phyloP scores from a whole-genome alignment of 2,797 vertebrate species.

The Pelochelys cantorii region DNA sequence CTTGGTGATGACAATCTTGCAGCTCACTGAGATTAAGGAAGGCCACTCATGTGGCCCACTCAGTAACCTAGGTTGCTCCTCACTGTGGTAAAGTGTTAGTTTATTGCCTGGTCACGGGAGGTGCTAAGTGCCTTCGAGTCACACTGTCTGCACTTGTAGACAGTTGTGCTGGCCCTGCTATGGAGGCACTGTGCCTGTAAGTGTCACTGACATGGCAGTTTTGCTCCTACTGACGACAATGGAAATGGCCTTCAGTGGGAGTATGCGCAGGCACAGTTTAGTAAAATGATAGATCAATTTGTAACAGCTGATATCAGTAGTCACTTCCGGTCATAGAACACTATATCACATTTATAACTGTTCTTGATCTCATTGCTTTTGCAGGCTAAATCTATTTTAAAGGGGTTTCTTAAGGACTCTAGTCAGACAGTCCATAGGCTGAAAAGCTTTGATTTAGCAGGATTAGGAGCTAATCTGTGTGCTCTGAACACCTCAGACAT shows the following conservation, averaged over 20 bases:
- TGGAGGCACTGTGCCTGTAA: background rate
- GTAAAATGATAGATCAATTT: background rate
- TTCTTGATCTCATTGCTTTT: slow-evolving; percentile 36
- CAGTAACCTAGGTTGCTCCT: no score
- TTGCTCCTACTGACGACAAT: slow-evolving; percentile 28
- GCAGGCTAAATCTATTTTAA: slow-evolving; percentile 80
- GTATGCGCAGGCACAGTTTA: background rate
- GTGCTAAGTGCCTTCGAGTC: background rate
- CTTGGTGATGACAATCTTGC: no score
- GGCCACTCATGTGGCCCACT: no score
- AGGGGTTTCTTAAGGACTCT: slow-evolving; percentile 82
- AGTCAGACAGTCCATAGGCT: slow-evolving; percentile 74
- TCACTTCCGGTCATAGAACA: background rate
- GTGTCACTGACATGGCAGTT: background rate
- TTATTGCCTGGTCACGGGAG: background rate
- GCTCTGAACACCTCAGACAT: slow-evolving; percentile 78
- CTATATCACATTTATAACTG: background rate
- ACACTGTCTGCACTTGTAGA: background rate
- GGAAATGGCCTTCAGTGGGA: background rate
- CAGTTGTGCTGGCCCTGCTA: background rate
- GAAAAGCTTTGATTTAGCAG: slow-evolving; percentile 84
- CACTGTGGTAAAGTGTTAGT: background rate
- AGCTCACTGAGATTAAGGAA: no score
- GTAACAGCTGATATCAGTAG: background rate
- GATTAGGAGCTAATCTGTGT: slow-evolving; percentile 80